Evolutionary conservation across 2,797 vertebrate genomes (phyloP).

Genomic region (Mormyrus proboscirostris): DNA sequence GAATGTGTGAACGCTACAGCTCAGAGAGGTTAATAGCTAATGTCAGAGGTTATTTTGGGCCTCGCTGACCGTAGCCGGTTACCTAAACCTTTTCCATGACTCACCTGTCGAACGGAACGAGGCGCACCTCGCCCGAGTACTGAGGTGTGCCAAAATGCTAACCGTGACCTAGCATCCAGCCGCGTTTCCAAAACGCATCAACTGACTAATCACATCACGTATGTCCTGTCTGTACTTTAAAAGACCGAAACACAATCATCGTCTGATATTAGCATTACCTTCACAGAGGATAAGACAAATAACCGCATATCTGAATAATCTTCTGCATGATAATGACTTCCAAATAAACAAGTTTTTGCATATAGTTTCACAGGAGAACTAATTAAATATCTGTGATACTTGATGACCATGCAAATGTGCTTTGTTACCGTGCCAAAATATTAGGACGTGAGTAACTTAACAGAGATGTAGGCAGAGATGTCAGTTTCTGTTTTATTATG

Average conservation of each 20-base stretch:
- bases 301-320: background rate
- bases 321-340: background rate
- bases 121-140: background rate
- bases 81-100: conserved; percentile 45
- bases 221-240: background rate
- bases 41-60: conserved; percentile 34
- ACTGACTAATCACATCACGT: background rate
- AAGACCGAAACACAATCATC: background rate
- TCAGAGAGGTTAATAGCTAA: conserved; percentile 48
- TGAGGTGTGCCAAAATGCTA: background rate
- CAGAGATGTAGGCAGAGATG: background rate
- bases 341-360: background rate
- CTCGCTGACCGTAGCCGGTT: conserved; percentile 36
- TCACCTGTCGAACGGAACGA: conserved; percentile 30
- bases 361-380: background rate
- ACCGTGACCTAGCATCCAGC: background rate
- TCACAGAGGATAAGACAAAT: background rate
- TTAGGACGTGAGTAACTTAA: background rate
- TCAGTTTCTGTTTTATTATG: background rate
- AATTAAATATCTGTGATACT: background rate
- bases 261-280: background rate
- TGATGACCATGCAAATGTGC: background rate
- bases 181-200: background rate
- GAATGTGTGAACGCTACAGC: conserved; percentile 51
- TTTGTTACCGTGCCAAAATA: background rate